Conservation (phyloP, 2,888 invertebrate genomes). For the Drosophila flavopinicola region DNA sequence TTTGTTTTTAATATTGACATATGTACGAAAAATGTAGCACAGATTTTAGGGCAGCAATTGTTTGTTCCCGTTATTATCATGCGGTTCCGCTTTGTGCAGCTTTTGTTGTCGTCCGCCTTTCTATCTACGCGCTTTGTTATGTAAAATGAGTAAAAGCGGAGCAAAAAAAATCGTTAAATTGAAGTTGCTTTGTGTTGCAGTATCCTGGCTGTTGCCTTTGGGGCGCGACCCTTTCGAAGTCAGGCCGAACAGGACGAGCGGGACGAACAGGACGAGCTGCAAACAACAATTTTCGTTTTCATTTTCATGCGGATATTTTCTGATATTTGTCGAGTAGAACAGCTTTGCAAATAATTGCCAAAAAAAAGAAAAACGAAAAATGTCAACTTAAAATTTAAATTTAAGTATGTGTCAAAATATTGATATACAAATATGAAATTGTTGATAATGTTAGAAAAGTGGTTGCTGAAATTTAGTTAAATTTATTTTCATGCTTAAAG, state of each 20-base stretch:
- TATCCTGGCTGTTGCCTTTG: constrained; percentile 50
- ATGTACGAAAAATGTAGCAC: not conserved
- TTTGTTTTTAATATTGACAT: not conserved
- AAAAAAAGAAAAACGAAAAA: too few species aligned
- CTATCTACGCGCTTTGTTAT: constrained; percentile 19
- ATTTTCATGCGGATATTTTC: not conserved
- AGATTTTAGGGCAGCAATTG: constrained; percentile 48
- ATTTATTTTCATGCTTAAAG: too few species aligned
- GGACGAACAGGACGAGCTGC: too few species aligned
- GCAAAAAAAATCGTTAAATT: constrained; percentile 36
- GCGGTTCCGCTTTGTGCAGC: constrained; percentile 27
- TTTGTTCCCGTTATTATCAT: constrained; percentile 37
- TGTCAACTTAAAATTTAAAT: not conserved
- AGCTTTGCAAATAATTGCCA: constrained; percentile 8
- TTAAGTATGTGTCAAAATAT: too few species aligned
- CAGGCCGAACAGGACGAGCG: too few species aligned
- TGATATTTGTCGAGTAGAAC: too few species aligned
- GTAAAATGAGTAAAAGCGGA: constrained; percentile 10
- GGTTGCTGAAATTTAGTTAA: too few species aligned
- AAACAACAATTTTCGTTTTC: constrained; percentile 17
- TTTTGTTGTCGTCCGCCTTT: constrained; percentile 27
- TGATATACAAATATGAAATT: too few species aligned
- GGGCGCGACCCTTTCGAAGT: constrained; percentile 30
- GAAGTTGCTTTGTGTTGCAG: constrained; percentile 68
- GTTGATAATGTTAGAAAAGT: too few species aligned